A percentile compares a stretch with the other conserved stretches of the same genome.
phyloP scores from a whole-genome alignment of 2,113 vertebrate genomes.

The Channa maculata region DNA sequence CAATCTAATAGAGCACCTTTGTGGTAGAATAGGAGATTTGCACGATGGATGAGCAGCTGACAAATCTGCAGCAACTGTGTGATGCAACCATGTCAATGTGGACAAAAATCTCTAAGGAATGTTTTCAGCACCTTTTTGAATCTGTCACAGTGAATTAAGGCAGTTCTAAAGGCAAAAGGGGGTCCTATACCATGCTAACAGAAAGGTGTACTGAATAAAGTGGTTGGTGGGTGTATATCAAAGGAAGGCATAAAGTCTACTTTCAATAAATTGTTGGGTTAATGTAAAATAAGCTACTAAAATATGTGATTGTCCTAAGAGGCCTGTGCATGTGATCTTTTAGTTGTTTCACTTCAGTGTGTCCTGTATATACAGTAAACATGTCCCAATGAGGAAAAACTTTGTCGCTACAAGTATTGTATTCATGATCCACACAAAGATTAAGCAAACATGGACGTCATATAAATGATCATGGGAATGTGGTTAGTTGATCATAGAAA shows the following conservation, averaged over 20 bases:
- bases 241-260: background rate
- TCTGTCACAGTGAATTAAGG: no score
- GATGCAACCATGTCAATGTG: no score
- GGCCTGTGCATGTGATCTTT: background rate
- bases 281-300: background rate
- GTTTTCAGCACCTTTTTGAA: no score
- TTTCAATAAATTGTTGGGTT: background rate
- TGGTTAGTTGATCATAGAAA: background rate
- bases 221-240: no score
- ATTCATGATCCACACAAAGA: background rate
- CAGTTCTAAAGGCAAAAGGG: no score
- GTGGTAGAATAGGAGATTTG: no score
- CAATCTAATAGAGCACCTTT: no score
- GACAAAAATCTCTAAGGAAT: no score
- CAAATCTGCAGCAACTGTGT: no score
- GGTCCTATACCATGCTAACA: no score
- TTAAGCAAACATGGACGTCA: background rate
- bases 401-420: background rate
- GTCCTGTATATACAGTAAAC: background rate
- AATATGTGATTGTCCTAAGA: background rate
- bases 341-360: background rate
- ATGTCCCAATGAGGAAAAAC: background rate
- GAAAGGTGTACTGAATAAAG: no score
- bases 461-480: background rate
- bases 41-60: no score